These are phyloP conservation scores for Drosophila pruinosa DNA, from an alignment of 1,140 invertebrate species.

Conservation along the genomic window DNA sequence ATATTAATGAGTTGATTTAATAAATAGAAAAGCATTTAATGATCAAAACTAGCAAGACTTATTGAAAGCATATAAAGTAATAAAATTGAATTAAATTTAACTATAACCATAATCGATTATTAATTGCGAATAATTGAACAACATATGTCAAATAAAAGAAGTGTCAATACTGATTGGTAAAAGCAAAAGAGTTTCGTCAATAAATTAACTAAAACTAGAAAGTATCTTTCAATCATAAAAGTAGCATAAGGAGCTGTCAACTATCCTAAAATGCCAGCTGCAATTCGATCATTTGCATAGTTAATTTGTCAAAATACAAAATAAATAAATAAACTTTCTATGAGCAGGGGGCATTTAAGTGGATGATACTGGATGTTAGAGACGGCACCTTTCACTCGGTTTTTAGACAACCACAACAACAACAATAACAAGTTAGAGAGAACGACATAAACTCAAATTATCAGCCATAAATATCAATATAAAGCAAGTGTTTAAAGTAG, in stretches of 20 bases:
- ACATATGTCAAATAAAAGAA: too few species aligned
- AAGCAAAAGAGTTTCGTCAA: background rate
- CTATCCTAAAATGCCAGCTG: background rate
- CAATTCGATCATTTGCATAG: constrained; percentile 21
- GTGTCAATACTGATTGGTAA: too few species aligned
- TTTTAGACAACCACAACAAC: constrained; percentile 2
- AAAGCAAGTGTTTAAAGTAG: constrained; percentile 44
- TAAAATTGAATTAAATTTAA: too few species aligned
- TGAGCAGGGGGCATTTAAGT: constrained; percentile 14
- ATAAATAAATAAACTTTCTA: constrained; percentile 42
- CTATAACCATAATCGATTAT: too few species aligned
- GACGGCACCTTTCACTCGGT: constrained; percentile 50
- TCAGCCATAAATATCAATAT: constrained; percentile 66
- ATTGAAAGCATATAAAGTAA: too few species aligned
- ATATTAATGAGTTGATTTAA: too few species aligned
- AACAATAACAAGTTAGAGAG: background rate
- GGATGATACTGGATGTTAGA: background rate
- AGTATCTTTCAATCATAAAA: background rate
- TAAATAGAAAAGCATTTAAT: too few species aligned
- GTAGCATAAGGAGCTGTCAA: background rate
- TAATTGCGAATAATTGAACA: too few species aligned
- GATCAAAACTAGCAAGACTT: too few species aligned
- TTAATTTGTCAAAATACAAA: constrained; percentile 7
- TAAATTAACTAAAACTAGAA: background rate
- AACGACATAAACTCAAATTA: constrained; percentile 50